Percentiles rank a stretch among this genome's conserved stretches.
These are phyloP conservation scores for Acanthoscelides obtectus DNA, from an alignment of 2,888 invertebrate species.

Conservation along the genomic window DNA sequence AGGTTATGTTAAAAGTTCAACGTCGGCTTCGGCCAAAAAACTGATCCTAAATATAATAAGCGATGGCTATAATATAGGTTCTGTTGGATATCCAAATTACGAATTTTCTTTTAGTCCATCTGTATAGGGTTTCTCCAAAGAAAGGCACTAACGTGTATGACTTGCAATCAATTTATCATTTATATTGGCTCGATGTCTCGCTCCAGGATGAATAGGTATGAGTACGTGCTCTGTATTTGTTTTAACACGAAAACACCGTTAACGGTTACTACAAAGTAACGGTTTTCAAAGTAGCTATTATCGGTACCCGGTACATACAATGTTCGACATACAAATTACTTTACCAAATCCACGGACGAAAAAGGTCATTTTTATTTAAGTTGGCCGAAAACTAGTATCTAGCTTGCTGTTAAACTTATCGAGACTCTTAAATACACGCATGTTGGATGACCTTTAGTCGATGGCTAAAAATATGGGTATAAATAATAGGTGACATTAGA, in stretches of 20 bases:
- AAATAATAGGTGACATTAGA: neutral
- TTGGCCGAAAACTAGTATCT: neutral
- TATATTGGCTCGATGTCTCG: no score
- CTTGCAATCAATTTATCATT: neutral
- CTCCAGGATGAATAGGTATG: neutral
- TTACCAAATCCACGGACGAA: neutral
- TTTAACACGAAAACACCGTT: neutral
- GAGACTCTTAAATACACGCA: neutral
- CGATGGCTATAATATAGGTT: no score
- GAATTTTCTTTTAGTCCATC: no score
- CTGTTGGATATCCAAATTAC: no score
- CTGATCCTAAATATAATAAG: no score
- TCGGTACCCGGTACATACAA: neutral
- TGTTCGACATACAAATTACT: neutral
- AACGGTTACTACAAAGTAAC: neutral
- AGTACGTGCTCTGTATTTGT: neutral
- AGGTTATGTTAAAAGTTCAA: no score
- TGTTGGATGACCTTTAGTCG: neutral
- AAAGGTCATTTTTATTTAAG: neutral
- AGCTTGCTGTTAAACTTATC: neutral
- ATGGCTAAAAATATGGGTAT: neutral
- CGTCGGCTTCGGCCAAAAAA: no score
- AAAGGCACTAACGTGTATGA: neutral
- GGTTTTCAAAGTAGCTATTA: neutral
- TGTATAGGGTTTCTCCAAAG: neutral